These are phyloP conservation scores for Sebastes kiyomatsui DNA, from an alignment of 2,797 vertebrate genomes.

Conservation along the genomic window DNA sequence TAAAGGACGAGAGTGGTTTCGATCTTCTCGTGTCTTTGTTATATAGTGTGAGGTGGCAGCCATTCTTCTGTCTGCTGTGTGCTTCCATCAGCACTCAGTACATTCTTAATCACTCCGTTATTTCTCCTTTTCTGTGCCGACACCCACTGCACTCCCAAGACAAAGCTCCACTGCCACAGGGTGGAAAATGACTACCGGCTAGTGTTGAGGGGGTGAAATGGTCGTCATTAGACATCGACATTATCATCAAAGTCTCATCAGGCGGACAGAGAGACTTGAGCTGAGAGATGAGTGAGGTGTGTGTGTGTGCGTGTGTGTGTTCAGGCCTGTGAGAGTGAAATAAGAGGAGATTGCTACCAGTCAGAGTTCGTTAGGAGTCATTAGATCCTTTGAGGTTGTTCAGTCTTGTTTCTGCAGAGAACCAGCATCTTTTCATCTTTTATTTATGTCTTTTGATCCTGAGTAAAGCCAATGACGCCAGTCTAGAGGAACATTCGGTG, in stretches of 20 bases:
- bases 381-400: constrained; percentile 21
- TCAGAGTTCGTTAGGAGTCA: constrained; percentile 15
- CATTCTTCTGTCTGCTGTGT: not conserved
- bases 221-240: constrained; percentile 50
- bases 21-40: not conserved
- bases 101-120: not conserved
- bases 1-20: not conserved
- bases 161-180: constrained; percentile 31
- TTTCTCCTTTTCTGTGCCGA: not conserved
- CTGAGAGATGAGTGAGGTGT: constrained; percentile 5
- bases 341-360: not conserved
- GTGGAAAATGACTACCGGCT: constrained; percentile 26
- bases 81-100: not conserved
- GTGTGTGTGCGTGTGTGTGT: not conserved
- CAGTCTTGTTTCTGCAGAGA: not conserved
- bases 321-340: not conserved
- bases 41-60: not conserved
- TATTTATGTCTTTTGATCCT: constrained; percentile 4
- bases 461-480: not conserved
- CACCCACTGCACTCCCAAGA: constrained; percentile 16
- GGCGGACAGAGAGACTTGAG: constrained; percentile 9
- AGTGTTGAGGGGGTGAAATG: constrained; percentile 44
- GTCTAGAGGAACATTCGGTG: not conserved
- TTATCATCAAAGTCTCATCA: constrained; percentile 63
- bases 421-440: constrained; percentile 8